Evolutionary conservation across 2,888 invertebrate genomes (phyloP).

Genomic region (Sarcophaga rosellei): DNA sequence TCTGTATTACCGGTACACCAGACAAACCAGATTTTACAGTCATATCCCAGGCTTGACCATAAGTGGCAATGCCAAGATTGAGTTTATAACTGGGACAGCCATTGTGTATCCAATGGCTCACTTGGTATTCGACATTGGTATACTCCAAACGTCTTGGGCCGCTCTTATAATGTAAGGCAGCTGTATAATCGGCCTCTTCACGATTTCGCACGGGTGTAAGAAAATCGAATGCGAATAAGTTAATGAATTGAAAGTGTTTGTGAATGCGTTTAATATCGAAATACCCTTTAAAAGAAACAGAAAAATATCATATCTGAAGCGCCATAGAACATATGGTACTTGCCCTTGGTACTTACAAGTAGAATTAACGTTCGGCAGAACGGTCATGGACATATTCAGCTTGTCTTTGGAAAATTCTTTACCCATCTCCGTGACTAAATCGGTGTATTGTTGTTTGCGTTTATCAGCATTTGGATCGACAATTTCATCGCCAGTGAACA

Average conservation of each 20-base stretch:
- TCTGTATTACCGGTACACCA: slow-evolving; percentile 88
- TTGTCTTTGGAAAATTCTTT: slow-evolving; percentile 83
- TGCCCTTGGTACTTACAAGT: slow-evolving; percentile 82
- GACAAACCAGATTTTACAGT: slow-evolving; percentile 87
- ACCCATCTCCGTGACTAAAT: slow-evolving; percentile 87
- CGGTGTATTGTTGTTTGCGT: slow-evolving; percentile 89
- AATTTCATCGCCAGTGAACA: slow-evolving; percentile 87
- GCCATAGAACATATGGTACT: no score
- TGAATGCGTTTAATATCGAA: slow-evolving; percentile 88
- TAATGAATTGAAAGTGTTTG: slow-evolving; percentile 89
- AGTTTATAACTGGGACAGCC: slow-evolving; percentile 86
- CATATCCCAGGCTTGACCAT: slow-evolving; percentile 89
- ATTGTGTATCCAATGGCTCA: slow-evolving; percentile 84
- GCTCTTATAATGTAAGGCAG: slow-evolving; percentile 87
- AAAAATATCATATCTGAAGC: background rate
- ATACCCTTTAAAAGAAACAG: slow-evolving; percentile 84
- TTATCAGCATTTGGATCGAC: slow-evolving; percentile 87
- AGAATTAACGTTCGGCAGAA: slow-evolving; percentile 90
- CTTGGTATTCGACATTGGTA: slow-evolving; percentile 86
- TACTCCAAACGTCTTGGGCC: slow-evolving; percentile 84
- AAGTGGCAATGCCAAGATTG: slow-evolving; percentile 87
- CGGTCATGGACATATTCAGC: slow-evolving; percentile 85
- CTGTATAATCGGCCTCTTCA: slow-evolving; percentile 89
- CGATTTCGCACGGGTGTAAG: slow-evolving; percentile 88
- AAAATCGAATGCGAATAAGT: slow-evolving; percentile 90